Evolutionary conservation across 2,888 invertebrate species (phyloP).

Genomic region (Eupithecia inturbata): DNA sequence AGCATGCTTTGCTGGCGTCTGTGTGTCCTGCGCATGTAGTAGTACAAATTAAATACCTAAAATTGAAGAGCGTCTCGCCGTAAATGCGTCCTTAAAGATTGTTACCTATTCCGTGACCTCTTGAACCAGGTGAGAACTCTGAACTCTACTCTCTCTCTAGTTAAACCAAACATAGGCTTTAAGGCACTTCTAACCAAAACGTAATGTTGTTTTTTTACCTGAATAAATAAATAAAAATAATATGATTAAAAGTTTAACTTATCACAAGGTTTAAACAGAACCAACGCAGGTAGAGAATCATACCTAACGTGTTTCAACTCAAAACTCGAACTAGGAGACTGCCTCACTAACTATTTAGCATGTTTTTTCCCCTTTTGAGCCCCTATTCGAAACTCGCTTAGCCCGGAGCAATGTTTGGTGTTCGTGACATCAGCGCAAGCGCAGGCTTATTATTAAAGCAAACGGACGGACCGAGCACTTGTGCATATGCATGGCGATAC

Average conservation of each 20-base stretch:
- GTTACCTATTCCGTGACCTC: no score
- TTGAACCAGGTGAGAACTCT: no score
- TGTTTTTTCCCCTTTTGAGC: conserved; percentile 62
- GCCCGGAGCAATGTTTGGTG: conserved; percentile 72
- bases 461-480: conserved; percentile 77
- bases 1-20: no score
- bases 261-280: conserved; percentile 7
- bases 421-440: conserved; percentile 78
- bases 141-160: no score
- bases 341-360: conserved; percentile 52
- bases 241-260: conserved; percentile 4
- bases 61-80: no score
- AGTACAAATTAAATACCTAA: no score
- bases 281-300: conserved; percentile 29
- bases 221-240: no score
- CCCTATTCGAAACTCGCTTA: conserved; percentile 54
- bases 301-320: conserved; percentile 28
- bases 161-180: no score
- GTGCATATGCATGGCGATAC: conserved; percentile 77
- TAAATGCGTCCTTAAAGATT: no score
- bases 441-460: conserved; percentile 80
- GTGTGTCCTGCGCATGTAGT: no score
- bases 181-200: no score
- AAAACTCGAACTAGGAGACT: conserved; percentile 35
- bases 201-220: no score